phyloP scores from a whole-genome alignment of 1,140 invertebrate genomes.

The Drosophila erecta region DNA sequence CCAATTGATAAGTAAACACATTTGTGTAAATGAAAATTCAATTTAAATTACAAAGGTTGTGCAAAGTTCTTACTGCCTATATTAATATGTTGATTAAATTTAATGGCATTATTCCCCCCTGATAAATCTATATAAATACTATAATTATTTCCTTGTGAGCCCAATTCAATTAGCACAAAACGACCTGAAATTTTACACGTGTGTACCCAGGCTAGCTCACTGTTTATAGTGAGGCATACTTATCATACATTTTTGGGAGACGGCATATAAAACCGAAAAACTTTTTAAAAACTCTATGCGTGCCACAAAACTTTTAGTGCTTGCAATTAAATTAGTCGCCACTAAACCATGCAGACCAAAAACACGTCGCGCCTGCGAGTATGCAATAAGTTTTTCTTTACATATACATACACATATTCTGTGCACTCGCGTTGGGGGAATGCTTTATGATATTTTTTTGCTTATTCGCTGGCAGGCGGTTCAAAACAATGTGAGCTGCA shows the following conservation, averaged over 20 bases:
- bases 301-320: constrained; percentile 66
- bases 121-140: constrained; percentile 38
- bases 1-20: constrained; percentile 8
- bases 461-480: neutral
- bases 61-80: constrained; percentile 1
- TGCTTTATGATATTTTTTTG: constrained; percentile 39
- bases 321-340: constrained; percentile 74
- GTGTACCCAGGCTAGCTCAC: neutral
- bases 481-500: constrained; percentile 13
- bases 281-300: constrained; percentile 62
- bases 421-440: constrained; percentile 18
- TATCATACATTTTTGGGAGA: constrained; percentile 24
- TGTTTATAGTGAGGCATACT: neutral
- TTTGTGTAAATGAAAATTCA: constrained; percentile 29
- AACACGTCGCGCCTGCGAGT: constrained; percentile 43
- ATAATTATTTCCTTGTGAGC: constrained; percentile 15
- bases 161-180: constrained; percentile 21
- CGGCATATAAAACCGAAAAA: constrained; percentile 26
- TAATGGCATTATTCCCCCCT: constrained; percentile 4
- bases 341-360: constrained; percentile 28
- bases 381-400: constrained; percentile 57
- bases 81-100: constrained; percentile 24
- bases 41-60: constrained; percentile 27
- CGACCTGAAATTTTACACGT: neutral
- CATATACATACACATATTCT: constrained; percentile 30